Base-by-base conservation (phyloP, 2,888 invertebrate genomes). In the Mythimna impura region DNA sequence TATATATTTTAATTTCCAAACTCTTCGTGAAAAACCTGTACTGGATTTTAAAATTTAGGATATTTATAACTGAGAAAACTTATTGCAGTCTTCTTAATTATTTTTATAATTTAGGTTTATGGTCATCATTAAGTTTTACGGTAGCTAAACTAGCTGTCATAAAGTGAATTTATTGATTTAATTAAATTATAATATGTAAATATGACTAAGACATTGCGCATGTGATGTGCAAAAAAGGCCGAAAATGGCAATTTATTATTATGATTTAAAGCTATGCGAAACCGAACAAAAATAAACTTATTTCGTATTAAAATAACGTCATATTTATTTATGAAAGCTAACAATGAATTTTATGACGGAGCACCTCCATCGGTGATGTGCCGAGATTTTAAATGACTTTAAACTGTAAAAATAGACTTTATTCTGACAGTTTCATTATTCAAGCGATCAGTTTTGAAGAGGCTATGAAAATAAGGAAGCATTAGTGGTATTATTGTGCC, bases 381-480 rank as follows among this genome's bases (percentile, higher is more conserved):
- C 43, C 55, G 30, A 67, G 76, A 85, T 60, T 85, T 70, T 60
- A 73, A 78, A 84, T 74, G 68, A 66, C 76, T 81, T 64, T 52
- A 73, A 84, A 79, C 71, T 77, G 76, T 85, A 84, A 73, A 78
- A 78, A 86, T 86, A 86, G 76, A 76, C 40, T 79, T 86, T 86
- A 84, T 77, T 70, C 73, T 76, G 73, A 78, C 84, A 66, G 78
- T 76, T 80, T 76, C 72, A 84, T 84, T 81, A 76, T 76, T 65
- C 47, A 74, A 81, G 60, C 74, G 2, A 68, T 72, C 78, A 76
- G 80, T 80, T 80, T 76, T 83, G 64, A 76, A 80, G 68, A 78
- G 66, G 74, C 65, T 66, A 83, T 83, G 75, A 76, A 74, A 83
- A 80, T 83, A 83, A 83, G 86, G 86, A 84, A 83, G 77, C 73